These are phyloP conservation scores for Rugalucina vietnamica DNA, from an alignment of 2,888 invertebrate genomes.

Conservation along the genomic window DNA sequence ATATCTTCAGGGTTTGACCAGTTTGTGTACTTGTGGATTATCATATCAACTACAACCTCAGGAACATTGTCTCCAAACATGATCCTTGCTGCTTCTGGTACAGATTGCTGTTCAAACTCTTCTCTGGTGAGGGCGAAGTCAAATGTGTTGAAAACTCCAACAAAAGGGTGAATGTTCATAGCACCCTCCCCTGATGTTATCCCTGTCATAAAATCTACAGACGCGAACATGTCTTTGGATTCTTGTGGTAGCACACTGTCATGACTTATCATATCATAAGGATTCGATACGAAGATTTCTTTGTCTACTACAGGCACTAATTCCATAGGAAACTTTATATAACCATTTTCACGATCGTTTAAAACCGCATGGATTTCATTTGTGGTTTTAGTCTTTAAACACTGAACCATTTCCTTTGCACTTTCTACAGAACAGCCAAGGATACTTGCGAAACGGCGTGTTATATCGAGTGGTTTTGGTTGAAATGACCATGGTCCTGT, in stretches of 20 bases:
- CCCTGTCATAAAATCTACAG: constrained; percentile 92
- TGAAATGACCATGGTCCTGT: constrained; percentile 63
- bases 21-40: constrained; percentile 29
- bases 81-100: not conserved
- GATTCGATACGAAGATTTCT: constrained; percentile 93
- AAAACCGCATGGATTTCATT: constrained; percentile 43
- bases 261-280: constrained; percentile 92
- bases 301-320: constrained; percentile 96
- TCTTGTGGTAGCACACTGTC: constrained; percentile 87
- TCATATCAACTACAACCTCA: not conserved
- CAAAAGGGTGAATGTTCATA: not conserved
- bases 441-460: not conserved
- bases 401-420: constrained; percentile 41
- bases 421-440: constrained; percentile 4
- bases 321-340: constrained; percentile 85
- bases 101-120: not conserved
- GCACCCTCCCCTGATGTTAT: constrained; percentile 96
- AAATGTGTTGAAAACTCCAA: constrained; percentile 95
- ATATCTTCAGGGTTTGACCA: constrained; percentile 23
- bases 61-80: not conserved
- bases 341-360: constrained; percentile 16
- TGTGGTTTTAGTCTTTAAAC: constrained; percentile 42
- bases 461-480: not conserved
- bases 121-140: constrained; percentile 27
- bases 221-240: constrained; percentile 20